Evolutionary conservation across 2,113 vertebrate genomes (phyloP), one percentile per base, ranked within the genome.

Genomic region (Tetrax tetrax): DNA sequence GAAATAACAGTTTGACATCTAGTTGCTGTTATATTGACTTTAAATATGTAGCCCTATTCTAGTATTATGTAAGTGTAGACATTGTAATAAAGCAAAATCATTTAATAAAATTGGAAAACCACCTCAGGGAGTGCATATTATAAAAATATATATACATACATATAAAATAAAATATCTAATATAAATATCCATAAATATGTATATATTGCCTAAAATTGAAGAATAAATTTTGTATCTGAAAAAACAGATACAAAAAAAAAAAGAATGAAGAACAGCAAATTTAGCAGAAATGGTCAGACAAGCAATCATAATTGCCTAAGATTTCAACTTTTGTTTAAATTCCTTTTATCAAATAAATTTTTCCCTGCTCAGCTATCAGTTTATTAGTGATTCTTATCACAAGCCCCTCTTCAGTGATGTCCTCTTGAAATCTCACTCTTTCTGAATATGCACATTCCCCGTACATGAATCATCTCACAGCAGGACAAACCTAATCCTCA

Each of bases 391-490:
- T 90, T 68, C 71, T 50, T 83, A 51, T n/a, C 29, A 27, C 28
- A 70, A 80, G 79, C 43, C 43, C 45, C 72, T 93, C 48, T 84
- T 48, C 57, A 61, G 56, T 4, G 35, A 65, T 47, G 78, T 31
- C 27, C 78, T 76, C 77, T 37, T 72, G 60, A 89, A 94, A 79
- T 35, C 72, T 69, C 33, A 3, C 48, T 53, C 59, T 53, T 84
- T 70, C 91, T 96, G 94, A 94, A 35, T 37, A 74, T 1, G 76
- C 96, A 96, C 94, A 97, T 97, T 97, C 95, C 91, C 66, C 14
- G n/a, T 23, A 87, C 66, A 69, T 97, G 95, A 97, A 89, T 97
- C 95, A 97, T 25, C 90, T 81, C 92, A 31, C 86, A 94, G 74
- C 89, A 84, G 90, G 90, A 92, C 90, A 80, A 69, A 56, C 33